Evolutionary conservation across 2,797 vertebrate species (phyloP), one percentile per base, ranked within the genome.

Genomic region (Clamator glandarius): DNA sequence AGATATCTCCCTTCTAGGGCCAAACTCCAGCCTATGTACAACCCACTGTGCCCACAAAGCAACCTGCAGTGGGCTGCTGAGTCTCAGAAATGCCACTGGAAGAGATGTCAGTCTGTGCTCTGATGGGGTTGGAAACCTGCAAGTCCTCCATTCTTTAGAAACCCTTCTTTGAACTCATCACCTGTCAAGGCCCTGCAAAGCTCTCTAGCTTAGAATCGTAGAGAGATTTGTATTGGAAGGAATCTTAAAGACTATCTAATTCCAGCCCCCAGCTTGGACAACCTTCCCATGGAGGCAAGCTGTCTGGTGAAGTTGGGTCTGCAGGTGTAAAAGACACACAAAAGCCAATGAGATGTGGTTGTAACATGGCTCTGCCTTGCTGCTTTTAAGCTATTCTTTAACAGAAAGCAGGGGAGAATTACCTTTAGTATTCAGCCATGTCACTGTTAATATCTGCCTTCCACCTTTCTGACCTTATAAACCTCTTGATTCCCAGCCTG

Each of bases 61-160:
- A 31, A 44, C 9, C 23, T 2, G 1, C 21, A 42, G 75, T 61
- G 28, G 15, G 41, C 58, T 55, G 41, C 28, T 1, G 0, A 68
- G 25, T 75, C 63, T 87, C 2, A 1, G 68, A 59, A 84, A 64
- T 1, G 9, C 42, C 1, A 0, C n/a, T 55, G 52, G 62, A 84
- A 51, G 52, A 28, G 51, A 55, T 15, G 18, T 6, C 15, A 44
- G 9, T 21, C 44, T 64, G 31, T 3, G 4, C 66, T 18, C 2
- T 24, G 31, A 18, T 28, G 25, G 18, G 13, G 26, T 50, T 11
- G 20, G 5, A 68, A 54, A 55, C 19, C 7, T 39, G 41, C 21
- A 55, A 74, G 28, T 35, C 18, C 8, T 5, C 1, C 1, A 20
- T 20, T 72, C 41, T 4, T 23, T 31, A 31, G 39, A 70, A 83